Evolutionary conservation across 2,797 vertebrate genomes (phyloP).

Genomic region (Gila robusta): DNA sequence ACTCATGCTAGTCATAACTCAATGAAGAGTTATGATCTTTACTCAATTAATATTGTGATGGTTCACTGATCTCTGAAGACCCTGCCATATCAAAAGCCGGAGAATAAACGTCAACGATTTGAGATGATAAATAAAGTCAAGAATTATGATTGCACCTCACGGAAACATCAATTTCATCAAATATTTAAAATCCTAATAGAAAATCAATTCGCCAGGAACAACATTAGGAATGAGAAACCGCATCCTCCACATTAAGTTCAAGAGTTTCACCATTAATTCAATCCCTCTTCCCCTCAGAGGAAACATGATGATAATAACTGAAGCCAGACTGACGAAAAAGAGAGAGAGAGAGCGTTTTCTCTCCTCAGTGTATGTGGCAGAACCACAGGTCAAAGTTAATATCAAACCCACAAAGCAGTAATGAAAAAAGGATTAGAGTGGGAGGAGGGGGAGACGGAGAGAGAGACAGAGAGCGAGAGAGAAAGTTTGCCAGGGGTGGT

Average conservation of each 20-base stretch:
- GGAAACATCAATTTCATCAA: slow-evolving; percentile 41
- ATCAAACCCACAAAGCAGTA: slow-evolving; percentile 37
- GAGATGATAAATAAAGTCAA: neutral
- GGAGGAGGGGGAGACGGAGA: slow-evolving; percentile 17
- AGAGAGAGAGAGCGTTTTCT: neutral
- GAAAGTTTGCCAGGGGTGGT: slow-evolving; percentile 59
- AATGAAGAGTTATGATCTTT: neutral
- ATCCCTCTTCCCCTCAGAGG: slow-evolving; percentile 23
- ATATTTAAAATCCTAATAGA: slow-evolving; percentile 48
- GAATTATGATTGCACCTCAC: slow-evolving; percentile 9
- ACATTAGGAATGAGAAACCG: slow-evolving; percentile 31
- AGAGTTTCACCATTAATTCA: slow-evolving; percentile 55
- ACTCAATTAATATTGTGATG: slow-evolving; percentile 20
- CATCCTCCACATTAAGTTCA: slow-evolving; percentile 37
- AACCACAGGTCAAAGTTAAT: slow-evolving; percentile 53
- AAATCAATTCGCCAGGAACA: slow-evolving; percentile 46
- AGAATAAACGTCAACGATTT: neutral
- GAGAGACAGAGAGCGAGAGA: slow-evolving; percentile 38
- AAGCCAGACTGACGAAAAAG: slow-evolving; percentile 18
- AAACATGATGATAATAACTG: slow-evolving; percentile 52
- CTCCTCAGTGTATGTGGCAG: neutral
- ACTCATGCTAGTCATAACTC: slow-evolving; percentile 25
- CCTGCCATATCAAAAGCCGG: neutral
- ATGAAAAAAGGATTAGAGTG: slow-evolving; percentile 37
- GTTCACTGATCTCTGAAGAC: slow-evolving; percentile 11